Evolutionary conservation across 2,888 invertebrate genomes (phyloP).

Genomic region (Euspilapteryx auroguttella): DNA sequence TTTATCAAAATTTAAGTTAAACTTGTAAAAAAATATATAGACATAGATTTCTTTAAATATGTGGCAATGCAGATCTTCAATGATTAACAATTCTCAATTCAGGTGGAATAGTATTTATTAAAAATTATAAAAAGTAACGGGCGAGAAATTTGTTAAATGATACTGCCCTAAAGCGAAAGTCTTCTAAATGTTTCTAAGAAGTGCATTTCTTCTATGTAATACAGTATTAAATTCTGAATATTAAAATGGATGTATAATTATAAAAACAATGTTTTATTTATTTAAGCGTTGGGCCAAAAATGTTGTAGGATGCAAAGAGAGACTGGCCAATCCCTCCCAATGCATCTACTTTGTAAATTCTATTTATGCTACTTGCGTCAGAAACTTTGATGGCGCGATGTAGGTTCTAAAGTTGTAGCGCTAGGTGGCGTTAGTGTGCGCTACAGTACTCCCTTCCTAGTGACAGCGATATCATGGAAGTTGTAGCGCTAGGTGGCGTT

Average conservation of each 20-base stretch:
- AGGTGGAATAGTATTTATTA: slow-evolving; percentile 24
- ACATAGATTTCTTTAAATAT: slow-evolving; percentile 59
- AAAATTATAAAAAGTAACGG: slow-evolving; percentile 32
- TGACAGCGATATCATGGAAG: too few relatives aligned
- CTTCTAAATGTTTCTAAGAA: slow-evolving; percentile 88
- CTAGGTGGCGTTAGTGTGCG: too few relatives aligned
- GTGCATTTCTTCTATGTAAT: slow-evolving; percentile 91
- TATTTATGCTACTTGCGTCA: too few relatives aligned
- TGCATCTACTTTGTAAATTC: too few relatives aligned
- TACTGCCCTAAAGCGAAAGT: slow-evolving; percentile 66
- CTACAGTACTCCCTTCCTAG: too few relatives aligned
- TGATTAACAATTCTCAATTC: slow-evolving; percentile 28
- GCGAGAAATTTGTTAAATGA: slow-evolving; percentile 29
- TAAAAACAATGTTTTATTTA: slow-evolving; percentile 5
- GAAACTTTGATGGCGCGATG: too few relatives aligned
- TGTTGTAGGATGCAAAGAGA: too few relatives aligned
- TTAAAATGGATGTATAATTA: slow-evolving; percentile 55
- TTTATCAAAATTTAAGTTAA: slow-evolving; percentile 36
- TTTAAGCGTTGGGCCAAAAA: too few relatives aligned
- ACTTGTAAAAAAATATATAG: slow-evolving; percentile 57
- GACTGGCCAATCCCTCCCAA: too few relatives aligned
- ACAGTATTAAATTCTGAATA: slow-evolving; percentile 80
- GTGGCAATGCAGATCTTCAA: slow-evolving; percentile 60
- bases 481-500: too few relatives aligned
- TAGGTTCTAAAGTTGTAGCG: too few relatives aligned